phyloP scores from a whole-genome alignment of 2,888 invertebrate genomes.

The Lycocerus yunnanus region DNA sequence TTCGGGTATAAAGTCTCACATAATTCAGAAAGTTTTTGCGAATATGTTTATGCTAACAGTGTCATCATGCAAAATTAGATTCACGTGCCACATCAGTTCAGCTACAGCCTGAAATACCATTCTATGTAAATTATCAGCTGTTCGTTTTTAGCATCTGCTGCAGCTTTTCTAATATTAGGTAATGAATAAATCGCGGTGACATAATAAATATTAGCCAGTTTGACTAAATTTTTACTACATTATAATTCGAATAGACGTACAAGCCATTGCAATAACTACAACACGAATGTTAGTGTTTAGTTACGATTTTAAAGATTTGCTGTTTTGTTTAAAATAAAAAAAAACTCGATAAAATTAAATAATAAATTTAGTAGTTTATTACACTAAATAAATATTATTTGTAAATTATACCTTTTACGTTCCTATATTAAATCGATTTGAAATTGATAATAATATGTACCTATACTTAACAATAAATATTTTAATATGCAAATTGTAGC shows the following conservation, averaged over 20 bases:
- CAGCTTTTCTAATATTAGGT: background rate
- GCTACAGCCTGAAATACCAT: background rate
- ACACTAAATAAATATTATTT: background rate
- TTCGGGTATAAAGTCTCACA: slow-evolving; percentile 18
- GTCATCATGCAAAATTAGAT: background rate
- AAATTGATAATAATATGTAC: background rate
- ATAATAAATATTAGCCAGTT: background rate
- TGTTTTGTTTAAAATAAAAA: no score
- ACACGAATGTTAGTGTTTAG: no score
- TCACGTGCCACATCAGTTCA: background rate
- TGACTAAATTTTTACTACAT: background rate
- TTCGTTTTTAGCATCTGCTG: background rate
- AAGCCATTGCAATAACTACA: background rate
- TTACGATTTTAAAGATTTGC: background rate
- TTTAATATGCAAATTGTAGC: background rate
- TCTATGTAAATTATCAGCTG: background rate
- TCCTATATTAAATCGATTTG: background rate
- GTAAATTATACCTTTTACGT: background rate
- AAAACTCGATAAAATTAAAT: background rate
- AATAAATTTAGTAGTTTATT: background rate
- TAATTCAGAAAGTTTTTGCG: slow-evolving; percentile 20
- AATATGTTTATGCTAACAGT: slow-evolving; percentile 5
- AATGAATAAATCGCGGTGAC: background rate
- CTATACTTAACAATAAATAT: background rate
- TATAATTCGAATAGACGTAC: background rate